Percentiles rank a stretch among this genome's conserved stretches.
Conservation (phyloP, 23 tunicate genomes). For the Halocynthia roretzi region DNA sequence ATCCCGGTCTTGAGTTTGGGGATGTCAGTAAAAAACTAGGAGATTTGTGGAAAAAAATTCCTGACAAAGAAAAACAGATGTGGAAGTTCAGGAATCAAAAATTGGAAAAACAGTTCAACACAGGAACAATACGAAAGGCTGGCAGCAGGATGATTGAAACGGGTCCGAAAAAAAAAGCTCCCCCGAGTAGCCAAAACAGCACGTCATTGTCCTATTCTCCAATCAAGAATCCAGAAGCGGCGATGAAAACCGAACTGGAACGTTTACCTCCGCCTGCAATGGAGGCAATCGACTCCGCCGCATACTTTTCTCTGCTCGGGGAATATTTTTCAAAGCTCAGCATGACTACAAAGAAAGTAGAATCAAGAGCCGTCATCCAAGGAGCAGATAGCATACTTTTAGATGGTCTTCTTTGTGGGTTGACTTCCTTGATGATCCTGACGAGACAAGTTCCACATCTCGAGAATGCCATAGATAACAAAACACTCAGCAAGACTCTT, state of each 20-base stretch:
- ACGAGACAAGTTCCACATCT: constrained; percentile 63
- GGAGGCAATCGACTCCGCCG: constrained; percentile 83
- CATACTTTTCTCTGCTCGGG: constrained; percentile 67
- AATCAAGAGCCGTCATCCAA: constrained; percentile 4
- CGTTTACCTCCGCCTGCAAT: constrained; percentile 49
- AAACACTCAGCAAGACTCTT: constrained; percentile 37
- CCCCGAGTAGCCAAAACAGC: background rate
- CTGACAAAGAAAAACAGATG: constrained; percentile 85
- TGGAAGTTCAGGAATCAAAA: constrained; percentile 63
- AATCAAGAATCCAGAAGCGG: constrained; percentile 53
- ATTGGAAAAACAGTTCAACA: constrained; percentile 25
- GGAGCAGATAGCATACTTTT: constrained; percentile 25
- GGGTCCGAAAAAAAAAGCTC: constrained; percentile 71
- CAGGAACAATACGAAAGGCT: constrained; percentile 30
- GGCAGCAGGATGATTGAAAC: constrained; percentile 96
- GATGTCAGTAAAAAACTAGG: constrained; percentile 89
- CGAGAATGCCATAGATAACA: constrained; percentile 33
- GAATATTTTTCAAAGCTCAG: constrained; percentile 37
- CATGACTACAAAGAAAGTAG: constrained; percentile 20
- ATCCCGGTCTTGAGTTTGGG: constrained; percentile 82
- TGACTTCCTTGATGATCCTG: constrained; percentile 57
- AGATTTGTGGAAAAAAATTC: constrained; percentile 74
- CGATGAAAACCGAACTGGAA: constrained; percentile 58
- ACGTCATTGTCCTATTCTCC: constrained; percentile 25
- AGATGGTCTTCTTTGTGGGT: constrained; percentile 60